Evolutionary conservation across 2,888 invertebrate species (phyloP).

Genomic region (Chymomyza procnemis): DNA sequence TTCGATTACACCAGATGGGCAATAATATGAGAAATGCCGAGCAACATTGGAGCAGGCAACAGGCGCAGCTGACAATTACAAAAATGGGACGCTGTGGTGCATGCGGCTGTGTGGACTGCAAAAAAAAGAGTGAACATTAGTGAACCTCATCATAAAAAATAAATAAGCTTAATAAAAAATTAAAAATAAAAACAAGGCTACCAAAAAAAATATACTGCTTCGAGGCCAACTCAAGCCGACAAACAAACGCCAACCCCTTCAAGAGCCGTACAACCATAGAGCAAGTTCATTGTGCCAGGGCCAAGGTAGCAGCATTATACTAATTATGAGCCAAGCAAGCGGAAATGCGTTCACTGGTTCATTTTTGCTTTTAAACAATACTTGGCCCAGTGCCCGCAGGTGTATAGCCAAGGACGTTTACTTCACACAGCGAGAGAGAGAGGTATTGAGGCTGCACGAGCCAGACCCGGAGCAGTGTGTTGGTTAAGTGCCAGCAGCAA

Average conservation of each 20-base stretch:
- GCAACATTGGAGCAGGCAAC: constrained; percentile 78
- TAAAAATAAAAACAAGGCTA: constrained; percentile 5
- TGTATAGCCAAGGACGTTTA: constrained; percentile 6
- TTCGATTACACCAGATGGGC: constrained; percentile 78
- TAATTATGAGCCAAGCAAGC: constrained; percentile 28
- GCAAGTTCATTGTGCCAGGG: constrained; percentile 34
- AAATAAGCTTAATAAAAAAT: constrained; percentile 10
- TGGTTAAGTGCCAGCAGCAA: constrained; percentile 37
- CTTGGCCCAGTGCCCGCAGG: constrained; percentile 8
- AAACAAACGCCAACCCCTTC: neutral
- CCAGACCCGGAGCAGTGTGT: too few species aligned
- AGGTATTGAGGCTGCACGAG: neutral
- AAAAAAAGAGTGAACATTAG: constrained; percentile 34
- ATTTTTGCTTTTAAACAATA: neutral
- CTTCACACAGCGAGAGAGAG: neutral
- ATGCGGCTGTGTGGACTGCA: constrained; percentile 62
- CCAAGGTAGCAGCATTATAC: constrained; percentile 7
- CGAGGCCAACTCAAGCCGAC: neutral
- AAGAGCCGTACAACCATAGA: constrained; percentile 9
- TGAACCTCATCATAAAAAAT: constrained; percentile 11
- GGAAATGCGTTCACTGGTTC: constrained; percentile 20
- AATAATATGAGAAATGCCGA: constrained; percentile 77
- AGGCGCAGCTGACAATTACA: constrained; percentile 78
- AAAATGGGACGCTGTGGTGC: constrained; percentile 75
- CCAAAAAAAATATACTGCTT: neutral